Percentiles rank a stretch among this genome's conserved stretches.
Conservation (phyloP, 2,797 vertebrate species). For the Vireo griseus region DNA sequence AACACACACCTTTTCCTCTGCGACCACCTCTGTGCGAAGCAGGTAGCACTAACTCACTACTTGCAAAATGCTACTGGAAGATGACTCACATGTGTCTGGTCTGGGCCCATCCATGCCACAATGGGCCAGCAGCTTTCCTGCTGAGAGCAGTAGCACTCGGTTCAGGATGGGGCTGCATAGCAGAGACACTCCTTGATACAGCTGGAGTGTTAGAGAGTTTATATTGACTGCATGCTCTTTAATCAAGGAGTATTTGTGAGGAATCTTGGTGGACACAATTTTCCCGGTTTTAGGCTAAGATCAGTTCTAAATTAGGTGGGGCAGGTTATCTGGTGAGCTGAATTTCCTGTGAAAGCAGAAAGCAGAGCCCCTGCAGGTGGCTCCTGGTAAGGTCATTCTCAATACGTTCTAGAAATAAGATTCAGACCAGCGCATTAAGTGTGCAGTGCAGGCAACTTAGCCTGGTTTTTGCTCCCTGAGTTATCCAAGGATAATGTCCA, state of each 20-base stretch:
- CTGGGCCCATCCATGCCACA: not conserved
- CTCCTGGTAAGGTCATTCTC: not conserved
- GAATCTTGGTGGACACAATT: not conserved
- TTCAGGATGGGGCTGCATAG: not conserved
- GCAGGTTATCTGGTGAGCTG: not conserved
- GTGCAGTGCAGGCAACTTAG: not conserved
- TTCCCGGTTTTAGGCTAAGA: not conserved
- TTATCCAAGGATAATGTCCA: not conserved
- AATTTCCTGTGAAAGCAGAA: not conserved
- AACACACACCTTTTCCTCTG: not conserved
- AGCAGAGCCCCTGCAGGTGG: not conserved
- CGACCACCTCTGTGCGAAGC: fast-evolving
- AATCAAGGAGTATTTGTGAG: not conserved
- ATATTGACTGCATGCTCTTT: not conserved
- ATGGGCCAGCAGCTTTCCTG: not conserved
- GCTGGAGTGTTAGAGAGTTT: not conserved
- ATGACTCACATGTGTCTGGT: fast-evolving
- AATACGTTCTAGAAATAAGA: not conserved
- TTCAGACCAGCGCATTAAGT: not conserved
- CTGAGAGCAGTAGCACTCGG: fast-evolving
- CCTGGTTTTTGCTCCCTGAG: not conserved
- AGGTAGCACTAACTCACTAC: not conserved
- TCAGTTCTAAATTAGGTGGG: not conserved
- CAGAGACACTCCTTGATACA: not conserved
- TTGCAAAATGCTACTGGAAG: not conserved